Evolutionary conservation across 2,113 vertebrate genomes (phyloP).

Genomic region (Megaceryle maxima): DNA sequence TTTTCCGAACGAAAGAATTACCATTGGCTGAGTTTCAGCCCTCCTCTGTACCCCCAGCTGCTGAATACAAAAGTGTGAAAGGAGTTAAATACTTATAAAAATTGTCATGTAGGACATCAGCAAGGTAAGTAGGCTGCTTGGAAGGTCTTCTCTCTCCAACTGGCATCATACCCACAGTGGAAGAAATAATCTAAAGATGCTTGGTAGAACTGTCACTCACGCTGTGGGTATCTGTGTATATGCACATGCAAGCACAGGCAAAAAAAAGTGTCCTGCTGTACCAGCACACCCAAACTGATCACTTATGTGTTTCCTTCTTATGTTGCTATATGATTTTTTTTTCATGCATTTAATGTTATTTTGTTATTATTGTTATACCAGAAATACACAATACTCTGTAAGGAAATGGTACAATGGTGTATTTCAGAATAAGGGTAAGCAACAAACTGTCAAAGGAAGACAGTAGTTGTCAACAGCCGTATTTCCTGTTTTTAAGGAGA

Average conservation of each 20-base stretch:
- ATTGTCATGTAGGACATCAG: background rate
- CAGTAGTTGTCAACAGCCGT: background rate
- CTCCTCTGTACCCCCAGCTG: background rate
- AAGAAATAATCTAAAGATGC: background rate
- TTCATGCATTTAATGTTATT: background rate
- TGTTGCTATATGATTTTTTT: background rate
- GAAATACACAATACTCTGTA: background rate
- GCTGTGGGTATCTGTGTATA: background rate
- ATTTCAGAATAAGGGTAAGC: background rate
- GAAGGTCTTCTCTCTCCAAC: background rate
- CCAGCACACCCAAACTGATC: accelerated
- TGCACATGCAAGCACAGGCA: accelerated
- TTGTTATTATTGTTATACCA: background rate
- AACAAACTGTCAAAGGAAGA: background rate
- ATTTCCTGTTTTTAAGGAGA: background rate
- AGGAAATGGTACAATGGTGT: background rate
- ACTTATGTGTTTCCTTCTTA: background rate
- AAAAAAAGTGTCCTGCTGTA: background rate
- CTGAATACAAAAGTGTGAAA: background rate
- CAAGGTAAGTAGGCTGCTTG: background rate
- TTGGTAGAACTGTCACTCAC: background rate
- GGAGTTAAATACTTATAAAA: background rate
- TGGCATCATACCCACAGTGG: background rate
- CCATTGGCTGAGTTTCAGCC: background rate
- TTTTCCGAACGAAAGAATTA: background rate